A percentile compares a stretch with the other conserved stretches of the same genome.
phyloP scores from a whole-genome alignment of 2,888 invertebrate genomes.

The Dryobota labecula region DNA sequence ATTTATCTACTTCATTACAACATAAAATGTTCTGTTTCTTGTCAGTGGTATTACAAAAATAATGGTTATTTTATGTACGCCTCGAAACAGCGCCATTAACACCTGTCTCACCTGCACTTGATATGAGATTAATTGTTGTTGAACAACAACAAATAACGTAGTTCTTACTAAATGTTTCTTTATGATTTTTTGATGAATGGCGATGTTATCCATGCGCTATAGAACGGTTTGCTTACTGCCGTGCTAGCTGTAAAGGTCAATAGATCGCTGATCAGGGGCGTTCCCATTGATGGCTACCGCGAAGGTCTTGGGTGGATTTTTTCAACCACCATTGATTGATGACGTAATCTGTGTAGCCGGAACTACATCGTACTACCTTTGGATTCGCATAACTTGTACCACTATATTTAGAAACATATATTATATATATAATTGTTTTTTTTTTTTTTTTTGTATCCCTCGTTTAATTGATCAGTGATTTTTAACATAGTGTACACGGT shows the following conservation, averaged over 20 bases:
- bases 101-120: conserved; percentile 41
- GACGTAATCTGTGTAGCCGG: conserved; percentile 39
- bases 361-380: conserved; percentile 15
- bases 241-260: conserved; percentile 3
- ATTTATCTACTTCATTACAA: conserved; percentile 49
- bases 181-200: conserved; percentile 29
- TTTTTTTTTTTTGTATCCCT: too few relatives aligned
- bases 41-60: conserved; percentile 56
- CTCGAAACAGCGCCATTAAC: conserved; percentile 53
- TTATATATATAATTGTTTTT: too few relatives aligned
- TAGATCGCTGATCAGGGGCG: conserved; percentile 39
- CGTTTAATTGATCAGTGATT: background rate
- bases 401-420: background rate
- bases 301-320: conserved; percentile 45
- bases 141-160: conserved; percentile 14
- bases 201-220: conserved; percentile 30
- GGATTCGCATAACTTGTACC: background rate
- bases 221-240: conserved; percentile 30
- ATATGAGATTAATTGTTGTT: conserved; percentile 48
- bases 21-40: conserved; percentile 51
- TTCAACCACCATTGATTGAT: conserved; percentile 50
- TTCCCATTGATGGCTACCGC: conserved; percentile 41
- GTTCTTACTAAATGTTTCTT: conserved; percentile 32
- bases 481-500: background rate
- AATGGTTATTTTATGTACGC: conserved; percentile 55